Evolutionary conservation across 1,140 invertebrate genomes (phyloP).

Genomic region (Tribolium madens): DNA sequence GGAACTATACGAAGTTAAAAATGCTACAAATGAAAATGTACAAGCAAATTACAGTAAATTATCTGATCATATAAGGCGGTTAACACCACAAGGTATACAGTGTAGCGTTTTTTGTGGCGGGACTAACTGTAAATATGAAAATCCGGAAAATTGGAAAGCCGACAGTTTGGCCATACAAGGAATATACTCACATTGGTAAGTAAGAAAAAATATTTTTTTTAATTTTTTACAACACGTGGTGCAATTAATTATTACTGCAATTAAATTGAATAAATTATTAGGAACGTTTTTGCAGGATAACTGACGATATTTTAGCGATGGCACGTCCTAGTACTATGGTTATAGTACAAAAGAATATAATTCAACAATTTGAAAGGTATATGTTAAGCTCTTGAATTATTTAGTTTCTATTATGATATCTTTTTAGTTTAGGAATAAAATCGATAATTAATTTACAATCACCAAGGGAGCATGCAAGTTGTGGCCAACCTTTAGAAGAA

Average conservation of each 20-base stretch:
- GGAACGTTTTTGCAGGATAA: slow-evolving; percentile 76
- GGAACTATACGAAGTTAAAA: slow-evolving; percentile 51
- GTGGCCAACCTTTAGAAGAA: slow-evolving; percentile 78
- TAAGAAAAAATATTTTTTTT: too few species aligned
- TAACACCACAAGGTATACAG: slow-evolving; percentile 75
- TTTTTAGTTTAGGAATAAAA: slow-evolving; percentile 79
- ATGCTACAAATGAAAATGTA: slow-evolving; percentile 49
- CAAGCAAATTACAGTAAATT: slow-evolving; percentile 64
- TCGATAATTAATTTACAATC: slow-evolving; percentile 88
- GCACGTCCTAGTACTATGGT: slow-evolving; percentile 82
- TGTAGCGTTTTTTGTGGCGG: slow-evolving; percentile 88
- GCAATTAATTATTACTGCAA: background rate
- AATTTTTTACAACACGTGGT: too few species aligned
- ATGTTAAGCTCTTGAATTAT: slow-evolving; percentile 2
- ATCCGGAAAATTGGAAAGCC: slow-evolving; percentile 73
- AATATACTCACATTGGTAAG: slow-evolving; percentile 87
- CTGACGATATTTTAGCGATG: slow-evolving; percentile 89
- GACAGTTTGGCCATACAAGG: slow-evolving; percentile 81
- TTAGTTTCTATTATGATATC: slow-evolving; percentile 22
- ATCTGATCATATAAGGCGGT: slow-evolving; percentile 64
- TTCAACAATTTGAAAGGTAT: slow-evolving; percentile 84
- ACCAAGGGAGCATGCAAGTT: slow-evolving; percentile 86
- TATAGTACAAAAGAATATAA: slow-evolving; percentile 80
- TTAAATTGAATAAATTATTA: background rate
- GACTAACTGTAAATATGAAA: slow-evolving; percentile 84